Base-by-base conservation (phyloP, 2,888 invertebrate species). In the Rosalia funebris region DNA sequence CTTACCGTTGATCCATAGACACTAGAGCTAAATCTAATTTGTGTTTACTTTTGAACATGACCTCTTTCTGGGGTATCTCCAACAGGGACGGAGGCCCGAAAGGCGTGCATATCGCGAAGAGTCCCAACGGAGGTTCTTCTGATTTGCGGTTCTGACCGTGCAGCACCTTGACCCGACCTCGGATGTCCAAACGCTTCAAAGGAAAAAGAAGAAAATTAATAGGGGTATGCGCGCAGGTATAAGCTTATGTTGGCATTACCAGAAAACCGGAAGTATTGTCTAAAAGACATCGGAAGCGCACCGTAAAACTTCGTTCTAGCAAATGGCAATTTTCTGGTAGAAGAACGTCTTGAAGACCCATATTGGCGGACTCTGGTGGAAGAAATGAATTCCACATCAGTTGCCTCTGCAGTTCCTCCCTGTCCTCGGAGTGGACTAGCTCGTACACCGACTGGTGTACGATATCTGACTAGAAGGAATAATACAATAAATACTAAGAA, bases 261-360 rank as follows among this genome's bases (percentile, higher is more conserved):
- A 99, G 88, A 84, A 99, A 99, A 63, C 99, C 99, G 75, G 98
- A 99, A 75, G 99, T 99, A 83, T 99, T 99, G 85, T 99, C 99
- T 76, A 99, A 86, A 32, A 99, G 88, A 86, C 99, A 99, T 76
- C 99, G 91, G 88, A 99, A 99, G 79, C 99, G 89, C 76, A 99
- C 98, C 66, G 98, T 98, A 79, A 99, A 98, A 82, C 96, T 96
- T 74, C 98, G 88, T 83, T 98, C 98, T 73, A 98, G 85, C 72
- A 95, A 88, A 79, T 95, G 92, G 71, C 90, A 88, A 83, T 96
- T 90, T 73, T 97, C 96, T 62, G 95, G 90, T 76, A 92, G 87
- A 66, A 98, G 85, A 14, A 93, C 92, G 74, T 98, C 97, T 78
- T 95, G 92, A 61, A 97, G 86, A 53, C 92, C 89, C 80, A 92